These are phyloP conservation scores for Protodeltote pygarga DNA, from an alignment of 2,888 invertebrate genomes.

Conservation along the genomic window DNA sequence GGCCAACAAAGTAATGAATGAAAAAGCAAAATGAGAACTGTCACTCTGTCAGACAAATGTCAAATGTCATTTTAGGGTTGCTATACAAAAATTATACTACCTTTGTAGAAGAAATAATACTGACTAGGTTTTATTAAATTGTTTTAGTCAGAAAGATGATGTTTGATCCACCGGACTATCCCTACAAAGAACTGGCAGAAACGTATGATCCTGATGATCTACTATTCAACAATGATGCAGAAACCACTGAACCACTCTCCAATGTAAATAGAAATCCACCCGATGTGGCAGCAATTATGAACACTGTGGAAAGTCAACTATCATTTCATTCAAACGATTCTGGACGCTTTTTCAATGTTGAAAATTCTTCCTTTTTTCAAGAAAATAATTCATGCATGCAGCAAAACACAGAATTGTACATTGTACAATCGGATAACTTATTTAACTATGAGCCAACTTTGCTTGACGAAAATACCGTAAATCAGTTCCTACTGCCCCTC, in stretches of 20 bases:
- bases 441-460: constrained; percentile 74
- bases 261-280: constrained; percentile 30
- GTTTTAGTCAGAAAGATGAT: constrained; percentile 66
- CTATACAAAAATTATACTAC: neutral
- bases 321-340: constrained; percentile 69
- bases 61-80: neutral
- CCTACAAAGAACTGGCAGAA: constrained; percentile 76
- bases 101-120: neutral
- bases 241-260: constrained; percentile 32
- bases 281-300: constrained; percentile 38
- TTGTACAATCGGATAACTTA: constrained; percentile 68
- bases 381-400: constrained; percentile 37
- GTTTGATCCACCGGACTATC: constrained; percentile 83
- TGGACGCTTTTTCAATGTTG: constrained; percentile 68
- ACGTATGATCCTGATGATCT: constrained; percentile 71
- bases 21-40: too few species aligned
- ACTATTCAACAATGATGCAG: constrained; percentile 61
- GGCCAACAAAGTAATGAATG: too few species aligned
- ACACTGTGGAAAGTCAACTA: constrained; percentile 64
- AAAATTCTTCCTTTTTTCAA: constrained; percentile 54
- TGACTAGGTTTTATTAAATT: constrained; percentile 6
- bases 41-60: too few species aligned
- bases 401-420: constrained; percentile 59
- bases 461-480: constrained; percentile 78
- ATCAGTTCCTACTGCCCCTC: constrained; percentile 77